Conservation (phyloP, 2,797 vertebrate species). For the Galago senegalensis region DNA sequence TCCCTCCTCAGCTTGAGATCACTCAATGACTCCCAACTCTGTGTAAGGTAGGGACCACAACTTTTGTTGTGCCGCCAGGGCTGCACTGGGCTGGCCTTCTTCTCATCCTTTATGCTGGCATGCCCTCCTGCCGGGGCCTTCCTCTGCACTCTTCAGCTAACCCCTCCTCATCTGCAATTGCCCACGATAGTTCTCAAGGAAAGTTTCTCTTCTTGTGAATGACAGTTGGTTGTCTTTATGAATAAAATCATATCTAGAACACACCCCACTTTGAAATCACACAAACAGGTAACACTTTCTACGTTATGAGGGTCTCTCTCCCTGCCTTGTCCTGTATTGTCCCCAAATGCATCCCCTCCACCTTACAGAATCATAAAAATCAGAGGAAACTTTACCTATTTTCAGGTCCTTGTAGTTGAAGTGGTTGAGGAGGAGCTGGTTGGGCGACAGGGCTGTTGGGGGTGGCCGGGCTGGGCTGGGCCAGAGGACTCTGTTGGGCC, state of each 20-base stretch:
- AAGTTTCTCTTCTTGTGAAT: background rate
- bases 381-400: constrained; percentile 92
- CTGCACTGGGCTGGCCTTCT: background rate
- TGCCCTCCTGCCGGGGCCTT: background rate
- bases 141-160: background rate
- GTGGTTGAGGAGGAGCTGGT: constrained; percentile 91
- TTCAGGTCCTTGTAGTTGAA: constrained; percentile 95
- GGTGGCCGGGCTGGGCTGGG: constrained; percentile 90
- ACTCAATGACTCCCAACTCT: background rate
- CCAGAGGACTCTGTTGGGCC: constrained; percentile 92
- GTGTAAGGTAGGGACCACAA: background rate
- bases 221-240: background rate
- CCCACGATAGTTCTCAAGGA: background rate
- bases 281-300: background rate
- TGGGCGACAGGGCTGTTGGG: constrained; percentile 92
- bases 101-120: background rate
- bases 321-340: background rate
- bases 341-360: background rate
- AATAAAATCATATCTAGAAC: background rate
- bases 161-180: background rate
- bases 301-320: background rate
- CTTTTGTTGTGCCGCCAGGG: background rate
- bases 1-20: background rate
- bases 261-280: background rate
- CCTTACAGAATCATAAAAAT: background rate